Conservation (phyloP, 1,140 invertebrate species). For the Zaprionus ghesquierei region DNA sequence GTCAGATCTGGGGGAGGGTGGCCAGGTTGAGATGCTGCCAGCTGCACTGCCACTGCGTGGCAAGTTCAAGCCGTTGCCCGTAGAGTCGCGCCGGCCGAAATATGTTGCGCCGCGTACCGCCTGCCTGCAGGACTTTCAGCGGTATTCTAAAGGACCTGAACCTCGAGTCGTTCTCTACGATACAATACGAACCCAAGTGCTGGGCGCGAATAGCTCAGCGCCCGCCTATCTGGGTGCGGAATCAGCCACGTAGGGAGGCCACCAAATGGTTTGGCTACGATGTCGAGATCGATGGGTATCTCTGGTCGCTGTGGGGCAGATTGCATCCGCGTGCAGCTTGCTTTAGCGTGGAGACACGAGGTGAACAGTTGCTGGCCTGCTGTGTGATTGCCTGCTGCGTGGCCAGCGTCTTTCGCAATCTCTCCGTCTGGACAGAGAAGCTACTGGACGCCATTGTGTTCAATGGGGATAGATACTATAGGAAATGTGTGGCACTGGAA, state of each 20-base stretch:
- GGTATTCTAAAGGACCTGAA: constrained; percentile 31
- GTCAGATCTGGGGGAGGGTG: too few relatives aligned
- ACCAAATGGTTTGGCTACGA: constrained; percentile 84
- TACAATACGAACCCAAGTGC: constrained; percentile 78
- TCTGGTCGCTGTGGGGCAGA: constrained; percentile 85
- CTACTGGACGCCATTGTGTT: constrained; percentile 84
- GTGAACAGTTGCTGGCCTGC: constrained; percentile 84
- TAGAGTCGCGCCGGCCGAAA: not conserved
- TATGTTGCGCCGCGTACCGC: not conserved
- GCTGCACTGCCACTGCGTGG: not conserved
- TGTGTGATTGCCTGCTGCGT: constrained; percentile 84
- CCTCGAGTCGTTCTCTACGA: not conserved
- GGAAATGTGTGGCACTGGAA: constrained; percentile 82
- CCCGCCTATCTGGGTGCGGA: constrained; percentile 82
- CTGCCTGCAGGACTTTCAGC: constrained; percentile 23
- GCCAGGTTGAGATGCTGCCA: too few relatives aligned
- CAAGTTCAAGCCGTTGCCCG: constrained; percentile 13
- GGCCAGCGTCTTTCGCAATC: constrained; percentile 82
- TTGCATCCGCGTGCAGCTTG: constrained; percentile 83
- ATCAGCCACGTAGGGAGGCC: constrained; percentile 66
- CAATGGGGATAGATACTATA: constrained; percentile 84
- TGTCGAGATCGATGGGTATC: constrained; percentile 84
- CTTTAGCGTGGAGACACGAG: constrained; percentile 79
- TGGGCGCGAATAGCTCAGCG: constrained; percentile 74
- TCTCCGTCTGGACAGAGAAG: constrained; percentile 84